phyloP scores from a whole-genome alignment of 1,140 invertebrate species.

The Metopolophium dirhodum region DNA sequence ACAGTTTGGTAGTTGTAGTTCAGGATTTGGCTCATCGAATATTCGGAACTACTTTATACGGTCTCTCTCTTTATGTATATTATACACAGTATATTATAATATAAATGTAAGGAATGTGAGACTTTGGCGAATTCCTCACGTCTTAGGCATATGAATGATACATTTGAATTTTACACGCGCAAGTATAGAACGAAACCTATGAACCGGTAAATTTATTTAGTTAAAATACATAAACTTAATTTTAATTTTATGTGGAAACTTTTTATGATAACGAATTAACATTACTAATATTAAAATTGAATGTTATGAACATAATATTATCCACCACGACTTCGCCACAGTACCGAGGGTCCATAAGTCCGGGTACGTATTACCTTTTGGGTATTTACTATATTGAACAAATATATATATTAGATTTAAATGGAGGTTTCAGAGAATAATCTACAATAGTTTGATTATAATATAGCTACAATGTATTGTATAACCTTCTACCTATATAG shows the following conservation, averaged over 20 bases:
- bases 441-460: too few species aligned
- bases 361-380: too few species aligned
- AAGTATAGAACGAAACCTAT: not conserved
- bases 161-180: not conserved
- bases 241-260: not conserved
- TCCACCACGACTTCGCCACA: too few species aligned
- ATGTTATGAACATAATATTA: too few species aligned
- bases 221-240: not conserved
- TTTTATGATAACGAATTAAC: not conserved
- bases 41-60: constrained; percentile 13
- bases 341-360: too few species aligned
- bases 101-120: not conserved
- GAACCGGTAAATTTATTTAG: not conserved
- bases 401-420: too few species aligned
- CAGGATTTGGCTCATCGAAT: not conserved
- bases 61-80: not conserved
- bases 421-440: too few species aligned
- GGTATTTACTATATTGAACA: too few species aligned
- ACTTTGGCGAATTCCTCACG: not conserved
- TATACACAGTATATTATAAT: not conserved
- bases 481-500: too few species aligned
- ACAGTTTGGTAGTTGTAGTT: not conserved
- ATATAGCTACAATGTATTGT: too few species aligned
- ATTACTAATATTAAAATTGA: not conserved
- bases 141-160: not conserved